Base-by-base conservation (phyloP, 1,140 invertebrate species). In the Heliconius nattereri region DNA sequence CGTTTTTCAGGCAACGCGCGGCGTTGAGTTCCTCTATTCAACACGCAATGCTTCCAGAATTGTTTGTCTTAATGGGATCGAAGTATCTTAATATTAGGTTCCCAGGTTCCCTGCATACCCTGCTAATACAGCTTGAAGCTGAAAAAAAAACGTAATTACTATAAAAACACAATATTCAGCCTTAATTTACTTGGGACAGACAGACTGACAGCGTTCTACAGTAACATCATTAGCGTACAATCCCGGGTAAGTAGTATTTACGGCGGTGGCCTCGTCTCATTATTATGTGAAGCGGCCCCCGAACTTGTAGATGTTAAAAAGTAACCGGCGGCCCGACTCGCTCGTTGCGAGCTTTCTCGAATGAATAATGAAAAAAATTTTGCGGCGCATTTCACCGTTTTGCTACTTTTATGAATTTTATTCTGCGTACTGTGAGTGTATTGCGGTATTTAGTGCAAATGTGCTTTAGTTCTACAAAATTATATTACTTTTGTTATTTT, bases 351-450 rank as follows among this genome's bases (percentile, higher is more conserved):
- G 60, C 60, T 66, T 66, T 26, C 5, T 66, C 60, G 60, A 66
- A 66, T 66, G 60, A 66, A 66, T 66, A 66, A 66, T 66, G 60
- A 66, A 66, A 66, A 66, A 66, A 66, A 66, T 26, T 66, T 66
- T 29, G 23, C 60, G 60, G 60, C 60, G 29, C 26, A 66, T 66
- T 66, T 66, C 60, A 29, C 60, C 23, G 11, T 66, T 66, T 29
- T 26, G 23, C 60, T 29, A 29, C 23, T 66, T 66, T 66, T 66
- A 66, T 13, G 9, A 66, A 66, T 66, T 66, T 66, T 66, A 60
- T 60, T n/a, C 54, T 9, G 26, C 54, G n/a, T 23, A 60, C 54
- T 23, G n/a, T 60, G 54, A 9, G 54, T 9, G 54, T 23, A 23
- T 23, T 9, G n/a, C 54, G n/a, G n/a, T 60, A 60, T 20, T 60